These are phyloP conservation scores for Lysiphlebus fabarum DNA, from an alignment of 1,140 invertebrate genomes.

Conservation along the genomic window DNA sequence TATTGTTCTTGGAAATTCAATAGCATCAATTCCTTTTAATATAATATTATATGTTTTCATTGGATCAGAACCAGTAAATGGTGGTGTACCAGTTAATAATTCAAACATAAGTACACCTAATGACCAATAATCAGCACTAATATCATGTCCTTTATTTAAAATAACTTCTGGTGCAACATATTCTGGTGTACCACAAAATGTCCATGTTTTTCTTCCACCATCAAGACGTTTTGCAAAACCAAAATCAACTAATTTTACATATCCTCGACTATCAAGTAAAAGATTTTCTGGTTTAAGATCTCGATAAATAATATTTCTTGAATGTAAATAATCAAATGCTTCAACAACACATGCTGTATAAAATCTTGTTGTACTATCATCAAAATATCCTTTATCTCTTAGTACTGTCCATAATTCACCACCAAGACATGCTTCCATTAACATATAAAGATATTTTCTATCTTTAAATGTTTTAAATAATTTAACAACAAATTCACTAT, in stretches of 20 bases:
- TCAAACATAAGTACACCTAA: too few relatives aligned
- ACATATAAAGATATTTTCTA: constrained; percentile 95
- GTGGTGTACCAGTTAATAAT: too few relatives aligned
- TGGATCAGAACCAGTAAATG: too few relatives aligned
- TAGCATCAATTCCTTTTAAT: too few relatives aligned
- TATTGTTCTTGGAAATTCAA: constrained; percentile 53
- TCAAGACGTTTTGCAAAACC: constrained; percentile 95
- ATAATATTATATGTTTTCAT: too few relatives aligned
- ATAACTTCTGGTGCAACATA: constrained; percentile 79
- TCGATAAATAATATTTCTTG: constrained; percentile 94
- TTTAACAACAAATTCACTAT: constrained; percentile 96
- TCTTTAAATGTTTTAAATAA: constrained; percentile 97
- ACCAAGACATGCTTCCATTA: constrained; percentile 96
- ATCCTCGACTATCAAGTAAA: constrained; percentile 85
- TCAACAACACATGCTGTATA: constrained; percentile 96
- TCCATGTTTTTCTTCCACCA: constrained; percentile 94
- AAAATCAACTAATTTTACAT: constrained; percentile 94
- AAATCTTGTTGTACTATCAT: constrained; percentile 82
- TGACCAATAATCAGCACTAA: constrained; percentile 74
- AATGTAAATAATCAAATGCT: constrained; percentile 94
- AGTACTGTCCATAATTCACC: constrained; percentile 98
- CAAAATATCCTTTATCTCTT: constrained; percentile 80
- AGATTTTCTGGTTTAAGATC: constrained; percentile 98
- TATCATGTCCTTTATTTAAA: constrained; percentile 59
- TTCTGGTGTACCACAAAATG: constrained; percentile 93